Base-by-base conservation (phyloP, 2,888 invertebrate genomes). In the Cheiracanthium punctorium region DNA sequence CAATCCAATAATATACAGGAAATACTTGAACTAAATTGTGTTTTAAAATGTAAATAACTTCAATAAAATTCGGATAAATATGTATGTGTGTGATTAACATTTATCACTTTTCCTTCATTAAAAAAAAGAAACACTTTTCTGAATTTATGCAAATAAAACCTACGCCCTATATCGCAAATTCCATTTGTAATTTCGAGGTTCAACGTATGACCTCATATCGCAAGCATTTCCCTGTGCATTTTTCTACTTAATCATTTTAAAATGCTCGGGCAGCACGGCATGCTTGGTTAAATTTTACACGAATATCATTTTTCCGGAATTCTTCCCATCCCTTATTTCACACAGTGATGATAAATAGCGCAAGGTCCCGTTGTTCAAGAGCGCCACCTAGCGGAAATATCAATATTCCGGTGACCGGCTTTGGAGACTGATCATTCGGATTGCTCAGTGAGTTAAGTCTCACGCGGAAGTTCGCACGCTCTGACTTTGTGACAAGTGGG, bases 371-470 rank as follows among this genome's bases (percentile, higher is more conserved):
- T 58, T 17, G 58, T 58, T 58, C 58, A 24, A 24, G 58, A 24
- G 58, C 58, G 58, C 58, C 58, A 58, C 58, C 58, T 58, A 24
- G 24, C 58, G 58, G 58, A 58, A 58, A 24, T 58, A 24, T n/a
- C 58, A 58, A 58, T 58, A 58, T 24, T 58, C 24, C 58, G 58
- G 58, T 58, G 58, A 58, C 20, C 58, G 58, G 24, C 58, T 58
- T 58, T 58, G 24, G 14, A 58, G 24, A 58, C 24, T 4, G 58
- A 58, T 58, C 58, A 58, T 20, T 58, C 24, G 20, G 14, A 17
- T 24, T 20, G 20, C 58, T 58, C 58, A 20, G 24, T 24, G 24
- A 58, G 58, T 58, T 7, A 24, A 1, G 12, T 58, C 58, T 12
- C 58, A 58, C 58, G 58, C 58, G 58, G 58, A 24, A 58, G 24